A percentile compares a stretch with the other conserved stretches of the same genome.
phyloP scores from a whole-genome alignment of 2,888 invertebrate species.

The Drosophila nr. perissopoda region DNA sequence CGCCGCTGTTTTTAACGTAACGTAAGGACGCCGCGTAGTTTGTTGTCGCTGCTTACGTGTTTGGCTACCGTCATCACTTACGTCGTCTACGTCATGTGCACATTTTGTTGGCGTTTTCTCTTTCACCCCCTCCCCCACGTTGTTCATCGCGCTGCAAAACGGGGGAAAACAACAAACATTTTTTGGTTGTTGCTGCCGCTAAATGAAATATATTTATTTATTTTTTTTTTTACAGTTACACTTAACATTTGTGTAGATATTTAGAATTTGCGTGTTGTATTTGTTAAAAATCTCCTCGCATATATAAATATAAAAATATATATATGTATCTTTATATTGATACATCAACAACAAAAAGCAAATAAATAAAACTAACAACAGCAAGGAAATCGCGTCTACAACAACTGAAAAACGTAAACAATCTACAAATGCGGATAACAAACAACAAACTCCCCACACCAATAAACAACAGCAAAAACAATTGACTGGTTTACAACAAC shows the following conservation, averaged over 20 bases:
- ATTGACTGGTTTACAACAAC: constrained; percentile 33
- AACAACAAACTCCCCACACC: constrained; percentile 18
- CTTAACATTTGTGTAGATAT: constrained; percentile 55
- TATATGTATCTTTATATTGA: constrained; percentile 32
- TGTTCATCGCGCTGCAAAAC: background rate
- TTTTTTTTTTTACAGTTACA: constrained; percentile 57
- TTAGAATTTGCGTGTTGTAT: constrained; percentile 66
- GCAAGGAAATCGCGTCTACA: constrained; percentile 38
- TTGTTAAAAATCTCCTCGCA: constrained; percentile 40
- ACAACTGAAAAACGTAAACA: constrained; percentile 26
- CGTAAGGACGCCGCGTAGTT: constrained; percentile 43
- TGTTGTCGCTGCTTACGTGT: constrained; percentile 38
- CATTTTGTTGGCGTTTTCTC: constrained; percentile 39
- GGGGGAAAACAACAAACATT: constrained; percentile 12
- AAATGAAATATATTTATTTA: constrained; percentile 17
- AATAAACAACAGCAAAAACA: constrained; percentile 7
- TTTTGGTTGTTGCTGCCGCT: constrained; percentile 4
- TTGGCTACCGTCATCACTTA: constrained; percentile 21
- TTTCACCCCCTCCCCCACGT: constrained; percentile 1
- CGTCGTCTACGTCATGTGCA: constrained; percentile 51
- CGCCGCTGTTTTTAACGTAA: constrained; percentile 59
- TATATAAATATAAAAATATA: constrained; percentile 9
- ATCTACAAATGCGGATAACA: constrained; percentile 42
- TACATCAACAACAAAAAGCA: constrained; percentile 28
- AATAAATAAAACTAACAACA: constrained; percentile 21